A percentile compares a stretch with the other conserved stretches of the same genome.
These are phyloP conservation scores for Phaethon lepturus DNA, from an alignment of 2,113 vertebrate genomes.

Conservation along the genomic window DNA sequence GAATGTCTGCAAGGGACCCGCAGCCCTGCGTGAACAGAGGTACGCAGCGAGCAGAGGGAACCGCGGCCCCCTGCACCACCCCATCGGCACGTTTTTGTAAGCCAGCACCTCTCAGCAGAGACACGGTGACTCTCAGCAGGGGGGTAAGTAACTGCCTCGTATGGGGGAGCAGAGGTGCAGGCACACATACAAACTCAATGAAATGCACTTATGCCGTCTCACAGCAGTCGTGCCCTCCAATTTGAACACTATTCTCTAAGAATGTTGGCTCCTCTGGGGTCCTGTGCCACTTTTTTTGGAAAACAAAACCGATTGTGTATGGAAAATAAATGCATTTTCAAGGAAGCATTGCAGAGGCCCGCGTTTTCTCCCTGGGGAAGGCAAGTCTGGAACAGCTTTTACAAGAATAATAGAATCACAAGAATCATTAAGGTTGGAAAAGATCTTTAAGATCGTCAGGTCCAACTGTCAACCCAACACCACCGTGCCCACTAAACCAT, in stretches of 20 bases:
- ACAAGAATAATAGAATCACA: not conserved
- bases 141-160: rapidly evolving
- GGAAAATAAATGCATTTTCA: not conserved
- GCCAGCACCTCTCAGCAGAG: not conserved
- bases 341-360: not conserved
- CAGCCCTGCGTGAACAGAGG: rapidly evolving
- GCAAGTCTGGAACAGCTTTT: not conserved
- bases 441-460: no score
- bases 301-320: not conserved
- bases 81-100: not conserved
- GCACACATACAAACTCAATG: not conserved
- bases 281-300: not conserved
- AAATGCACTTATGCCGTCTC: not conserved
- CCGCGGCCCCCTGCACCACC: not conserved
- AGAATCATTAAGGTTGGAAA: no score
- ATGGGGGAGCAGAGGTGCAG: not conserved
- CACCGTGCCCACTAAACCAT: no score
- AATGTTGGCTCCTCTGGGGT: not conserved
- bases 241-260: not conserved
- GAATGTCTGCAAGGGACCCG: constrained; percentile 73
- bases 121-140: rapidly evolving
- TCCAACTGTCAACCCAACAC: no score
- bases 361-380: not conserved
- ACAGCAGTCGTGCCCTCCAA: not conserved
- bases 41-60: not conserved